Conservation (phyloP, 2,888 invertebrate species). For the Pterostichus niger region DNA sequence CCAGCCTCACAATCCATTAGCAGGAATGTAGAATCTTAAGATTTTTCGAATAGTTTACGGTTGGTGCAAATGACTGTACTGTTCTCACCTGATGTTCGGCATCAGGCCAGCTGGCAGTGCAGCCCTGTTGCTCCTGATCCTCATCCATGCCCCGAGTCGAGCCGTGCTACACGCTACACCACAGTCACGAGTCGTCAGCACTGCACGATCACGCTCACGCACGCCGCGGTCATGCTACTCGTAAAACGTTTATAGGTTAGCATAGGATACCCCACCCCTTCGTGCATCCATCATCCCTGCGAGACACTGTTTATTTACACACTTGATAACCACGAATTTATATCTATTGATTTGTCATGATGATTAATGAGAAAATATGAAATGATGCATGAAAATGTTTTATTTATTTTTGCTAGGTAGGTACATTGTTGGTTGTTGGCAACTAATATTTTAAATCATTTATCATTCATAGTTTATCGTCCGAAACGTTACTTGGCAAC, state of each 20-base stretch:
- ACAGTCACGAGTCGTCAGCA: background rate
- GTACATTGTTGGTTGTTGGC: background rate
- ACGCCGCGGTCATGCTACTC: constrained; percentile 20
- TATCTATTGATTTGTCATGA: background rate
- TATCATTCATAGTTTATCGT: background rate
- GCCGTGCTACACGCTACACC: constrained; percentile 1
- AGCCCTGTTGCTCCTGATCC: constrained; percentile 72
- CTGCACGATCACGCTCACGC: background rate
- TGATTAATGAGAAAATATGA: background rate
- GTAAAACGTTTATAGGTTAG: constrained; percentile 11
- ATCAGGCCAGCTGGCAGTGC: constrained; percentile 74
- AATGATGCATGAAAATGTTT: constrained; percentile 18
- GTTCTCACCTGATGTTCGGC: constrained; percentile 74
- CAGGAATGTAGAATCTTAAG: background rate
- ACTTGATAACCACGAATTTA: background rate
- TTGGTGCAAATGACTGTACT: background rate
- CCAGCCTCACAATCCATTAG: no score
- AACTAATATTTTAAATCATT: constrained; percentile 14
- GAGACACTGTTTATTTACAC: constrained; percentile 18
- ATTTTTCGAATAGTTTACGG: constrained; percentile 23
- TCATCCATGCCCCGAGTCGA: constrained; percentile 67
- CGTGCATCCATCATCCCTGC: constrained; percentile 22
- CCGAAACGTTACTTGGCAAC: constrained; percentile 4
- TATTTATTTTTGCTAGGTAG: background rate
- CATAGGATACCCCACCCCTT: background rate